Base-by-base conservation (phyloP, 1,140 invertebrate species). In the Drosophila teissieri region DNA sequence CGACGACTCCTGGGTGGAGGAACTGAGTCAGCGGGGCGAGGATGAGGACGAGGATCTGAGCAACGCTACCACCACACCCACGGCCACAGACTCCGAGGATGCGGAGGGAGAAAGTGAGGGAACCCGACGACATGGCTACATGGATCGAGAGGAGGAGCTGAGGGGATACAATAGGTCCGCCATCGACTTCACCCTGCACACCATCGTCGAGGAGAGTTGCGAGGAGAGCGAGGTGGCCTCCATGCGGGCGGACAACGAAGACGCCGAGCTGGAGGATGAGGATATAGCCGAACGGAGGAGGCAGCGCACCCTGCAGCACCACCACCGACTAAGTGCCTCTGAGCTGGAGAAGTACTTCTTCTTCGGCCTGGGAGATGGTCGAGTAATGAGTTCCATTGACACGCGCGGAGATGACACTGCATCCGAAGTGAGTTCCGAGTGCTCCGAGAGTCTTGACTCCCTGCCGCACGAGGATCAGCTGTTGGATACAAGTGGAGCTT, bases 331-430 rank as follows among this genome's bases (percentile, higher is more conserved):
- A 34, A 96, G 95, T 2, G 95, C 96, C 0, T 97, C 97, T 0
- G 96, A 97, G 80, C 89, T 98, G 58, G 97, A 98, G 91, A 97
- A 97, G 91, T 98, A 98, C 91, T 98, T 98, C 93, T 97, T 97
- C 91, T 97, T 96, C 79, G 96, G 95, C 0, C 93, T 98, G 34
- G 96, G 96, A 7, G 95, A 96, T 86, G 96, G 96, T 46, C 93
- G 94, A 49, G 80, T 80, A 76, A 94, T 80, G 93, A 94, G 51
- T 93, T 91, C 69, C 22, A 90, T 88, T 73, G 94, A 62, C 79
- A 93, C 17, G 0, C 92, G 94, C 1, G 90, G 90, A n/a, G 94
- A 96, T 22, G 96, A 98, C 84, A 95, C 95, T 15, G 94, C 96
- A 53, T 98, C 97, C 0, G 97, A 98, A 92, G 96, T 96, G 2